A percentile compares a stretch with the other conserved stretches of the same genome.
Evolutionary conservation across 2,888 invertebrate genomes (phyloP).

Genomic region (Nezara viridula): DNA sequence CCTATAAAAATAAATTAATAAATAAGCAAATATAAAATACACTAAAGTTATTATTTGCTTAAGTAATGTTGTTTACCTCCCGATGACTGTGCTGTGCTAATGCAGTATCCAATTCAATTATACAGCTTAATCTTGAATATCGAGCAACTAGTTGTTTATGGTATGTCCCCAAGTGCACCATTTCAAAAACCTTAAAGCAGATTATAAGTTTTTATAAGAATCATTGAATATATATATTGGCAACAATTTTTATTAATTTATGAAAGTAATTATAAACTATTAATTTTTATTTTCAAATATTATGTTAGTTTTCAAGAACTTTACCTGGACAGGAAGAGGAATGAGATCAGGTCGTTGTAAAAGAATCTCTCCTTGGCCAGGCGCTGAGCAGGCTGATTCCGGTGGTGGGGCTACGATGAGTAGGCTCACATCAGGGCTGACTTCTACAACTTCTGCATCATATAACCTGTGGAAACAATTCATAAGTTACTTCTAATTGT

Average conservation of each 20-base stretch:
- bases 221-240: not conserved
- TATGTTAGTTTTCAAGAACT: not conserved
- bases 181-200: constrained; percentile 68
- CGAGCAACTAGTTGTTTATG: constrained; percentile 90
- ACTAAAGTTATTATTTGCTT: not conserved
- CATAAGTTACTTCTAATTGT: too few species aligned
- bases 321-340: constrained; percentile 90
- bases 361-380: constrained; percentile 87
- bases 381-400: constrained; percentile 89
- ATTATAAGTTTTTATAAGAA: not conserved
- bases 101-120: constrained; percentile 91
- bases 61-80: constrained; percentile 72
- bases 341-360: constrained; percentile 88
- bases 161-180: constrained; percentile 96
- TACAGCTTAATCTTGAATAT: constrained; percentile 93
- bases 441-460: constrained; percentile 93
- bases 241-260: not conserved
- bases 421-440: constrained; percentile 91
- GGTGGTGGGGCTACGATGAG: constrained; percentile 92
- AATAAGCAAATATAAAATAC: not conserved
- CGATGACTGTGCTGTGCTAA: constrained; percentile 93
- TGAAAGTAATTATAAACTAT: not conserved
- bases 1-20: constrained; percentile 70
- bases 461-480: constrained; percentile 76
- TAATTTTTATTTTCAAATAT: not conserved